Conservation (phyloP, 2,888 invertebrate genomes). For the Phyllotreta striolata region DNA sequence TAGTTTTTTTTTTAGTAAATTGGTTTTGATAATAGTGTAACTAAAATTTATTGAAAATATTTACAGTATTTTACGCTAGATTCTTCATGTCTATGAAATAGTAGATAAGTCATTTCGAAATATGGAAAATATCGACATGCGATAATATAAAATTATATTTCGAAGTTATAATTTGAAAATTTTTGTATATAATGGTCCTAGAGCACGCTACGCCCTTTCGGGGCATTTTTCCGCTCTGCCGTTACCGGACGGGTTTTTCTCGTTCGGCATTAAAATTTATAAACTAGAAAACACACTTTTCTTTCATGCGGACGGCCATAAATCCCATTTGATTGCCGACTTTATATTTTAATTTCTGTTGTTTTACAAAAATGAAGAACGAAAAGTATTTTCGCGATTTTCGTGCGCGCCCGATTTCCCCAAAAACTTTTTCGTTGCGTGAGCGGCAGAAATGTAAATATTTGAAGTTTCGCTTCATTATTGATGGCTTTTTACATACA, state of each 20-base stretch:
- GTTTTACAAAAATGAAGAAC: slow-evolving; percentile 40
- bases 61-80: slow-evolving; percentile 30
- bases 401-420: slow-evolving; percentile 32
- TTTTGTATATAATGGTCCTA: slow-evolving; percentile 54
- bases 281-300: slow-evolving; percentile 39
- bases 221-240: slow-evolving; percentile 48
- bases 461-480: slow-evolving; percentile 34
- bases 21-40: slow-evolving; percentile 19
- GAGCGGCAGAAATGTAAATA: slow-evolving; percentile 39
- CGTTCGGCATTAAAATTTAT: slow-evolving; percentile 44
- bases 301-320: slow-evolving; percentile 40
- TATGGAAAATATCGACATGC: slow-evolving; percentile 58
- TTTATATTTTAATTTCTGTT: slow-evolving; percentile 37
- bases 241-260: slow-evolving; percentile 34
- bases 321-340: slow-evolving; percentile 36
- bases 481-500: slow-evolving; percentile 37
- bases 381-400: slow-evolving; percentile 36
- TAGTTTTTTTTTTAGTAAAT: slow-evolving; percentile 6
- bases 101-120: slow-evolving; percentile 51
- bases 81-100: slow-evolving; percentile 33
- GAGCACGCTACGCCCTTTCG: slow-evolving; percentile 51
- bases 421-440: slow-evolving; percentile 37
- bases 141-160: slow-evolving; percentile 57
- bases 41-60: slow-evolving; percentile 33
- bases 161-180: slow-evolving; percentile 58